phyloP scores from a whole-genome alignment of 2,113 vertebrate genomes.

The Myotis brandtii region DNA sequence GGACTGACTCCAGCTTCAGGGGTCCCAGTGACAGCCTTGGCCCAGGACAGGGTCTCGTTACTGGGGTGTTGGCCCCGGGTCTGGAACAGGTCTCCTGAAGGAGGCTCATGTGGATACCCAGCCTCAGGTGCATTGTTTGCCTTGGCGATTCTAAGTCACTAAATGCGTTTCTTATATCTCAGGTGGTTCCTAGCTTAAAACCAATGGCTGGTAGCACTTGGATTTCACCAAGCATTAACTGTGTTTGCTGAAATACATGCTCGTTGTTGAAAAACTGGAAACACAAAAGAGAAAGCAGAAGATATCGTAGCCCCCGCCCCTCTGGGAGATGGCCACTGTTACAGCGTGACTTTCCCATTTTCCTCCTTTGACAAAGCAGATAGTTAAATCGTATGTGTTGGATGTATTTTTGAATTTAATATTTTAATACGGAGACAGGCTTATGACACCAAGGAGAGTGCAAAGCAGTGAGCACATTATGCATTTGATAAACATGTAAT shows the following conservation, averaged over 20 bases:
- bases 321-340: background rate
- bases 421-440: background rate
- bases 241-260: background rate
- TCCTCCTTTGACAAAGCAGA: background rate
- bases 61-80: background rate
- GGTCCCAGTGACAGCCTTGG: background rate
- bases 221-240: background rate
- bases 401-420: background rate
- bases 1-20: background rate
- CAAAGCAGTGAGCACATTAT: too few species aligned
- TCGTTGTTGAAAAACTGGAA: background rate
- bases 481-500: rapidly evolving
- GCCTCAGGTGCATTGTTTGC: background rate
- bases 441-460: rapidly evolving
- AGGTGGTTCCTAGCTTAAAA: background rate
- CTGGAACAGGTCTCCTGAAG: background rate
- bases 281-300: background rate
- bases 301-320: rapidly evolving
- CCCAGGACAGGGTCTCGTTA: background rate
- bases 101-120: rapidly evolving
- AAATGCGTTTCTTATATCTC: background rate
- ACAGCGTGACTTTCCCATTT: too few species aligned
- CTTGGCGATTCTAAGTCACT: background rate
- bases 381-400: background rate
- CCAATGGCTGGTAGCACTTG: background rate